A percentile compares a stretch with the other conserved stretches of the same genome.
Evolutionary conservation across 2,888 invertebrate species (phyloP).

Genomic region (Stenolophus ochropezus): DNA sequence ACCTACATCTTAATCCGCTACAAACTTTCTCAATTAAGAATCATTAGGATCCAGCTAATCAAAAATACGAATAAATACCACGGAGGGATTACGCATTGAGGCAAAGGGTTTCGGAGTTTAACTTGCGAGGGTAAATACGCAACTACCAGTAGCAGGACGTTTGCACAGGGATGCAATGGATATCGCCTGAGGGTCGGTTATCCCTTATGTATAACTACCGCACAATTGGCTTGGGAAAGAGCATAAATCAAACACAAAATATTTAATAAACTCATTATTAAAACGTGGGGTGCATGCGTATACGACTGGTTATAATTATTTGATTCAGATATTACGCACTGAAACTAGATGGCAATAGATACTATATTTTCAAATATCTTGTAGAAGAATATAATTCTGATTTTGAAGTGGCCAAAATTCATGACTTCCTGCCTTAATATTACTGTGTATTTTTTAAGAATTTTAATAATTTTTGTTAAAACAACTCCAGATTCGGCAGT

Average conservation of each 20-base stretch:
- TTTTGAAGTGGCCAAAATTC: too few relatives aligned
- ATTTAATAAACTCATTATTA: background rate
- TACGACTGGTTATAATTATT: too few relatives aligned
- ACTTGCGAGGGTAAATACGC: background rate
- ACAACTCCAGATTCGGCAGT: too few relatives aligned
- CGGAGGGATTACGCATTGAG: background rate
- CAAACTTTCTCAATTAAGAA: slow-evolving; percentile 32
- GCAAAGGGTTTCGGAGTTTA: background rate
- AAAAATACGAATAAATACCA: background rate
- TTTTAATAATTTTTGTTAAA: too few relatives aligned
- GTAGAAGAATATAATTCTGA: too few relatives aligned
- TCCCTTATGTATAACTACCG: background rate
- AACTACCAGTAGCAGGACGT: background rate
- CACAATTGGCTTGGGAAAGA: background rate
- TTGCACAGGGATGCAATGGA: background rate
- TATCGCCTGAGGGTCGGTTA: background rate
- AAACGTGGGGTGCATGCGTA: too few relatives aligned
- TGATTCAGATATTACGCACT: too few relatives aligned
- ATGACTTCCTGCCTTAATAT: too few relatives aligned
- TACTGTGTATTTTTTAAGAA: too few relatives aligned
- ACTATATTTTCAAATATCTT: too few relatives aligned
- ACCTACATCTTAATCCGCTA: slow-evolving; percentile 12
- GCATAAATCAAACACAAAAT: background rate
- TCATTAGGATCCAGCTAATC: background rate
- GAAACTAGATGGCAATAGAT: too few relatives aligned